Percentiles rank a stretch among this genome's conserved stretches.
phyloP scores from a whole-genome alignment of 2,797 vertebrate genomes.

The Chelmon rostratus region DNA sequence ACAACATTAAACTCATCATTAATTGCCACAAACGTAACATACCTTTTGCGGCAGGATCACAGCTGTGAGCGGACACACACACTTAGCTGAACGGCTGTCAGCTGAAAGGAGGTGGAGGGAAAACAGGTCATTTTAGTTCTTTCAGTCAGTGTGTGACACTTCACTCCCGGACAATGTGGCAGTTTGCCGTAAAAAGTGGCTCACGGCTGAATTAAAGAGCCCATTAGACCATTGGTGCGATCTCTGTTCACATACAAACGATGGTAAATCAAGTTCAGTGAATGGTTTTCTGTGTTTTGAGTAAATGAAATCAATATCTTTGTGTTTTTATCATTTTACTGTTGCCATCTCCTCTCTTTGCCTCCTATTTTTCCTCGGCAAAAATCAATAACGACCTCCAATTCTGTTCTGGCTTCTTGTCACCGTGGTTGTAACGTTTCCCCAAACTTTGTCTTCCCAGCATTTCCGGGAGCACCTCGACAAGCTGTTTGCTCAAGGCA shows the following conservation, averaged over 20 bases:
- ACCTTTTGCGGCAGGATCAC: conserved; percentile 47
- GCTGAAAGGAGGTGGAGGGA: conserved; percentile 15
- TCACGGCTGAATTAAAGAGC: conserved; percentile 22
- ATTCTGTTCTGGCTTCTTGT: conserved; percentile 14
- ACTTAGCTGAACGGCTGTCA: conserved; percentile 1
- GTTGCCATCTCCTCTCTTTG: neutral
- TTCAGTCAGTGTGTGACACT: conserved; percentile 37
- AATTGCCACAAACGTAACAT: conserved; percentile 76
- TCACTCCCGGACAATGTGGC: conserved; percentile 40
- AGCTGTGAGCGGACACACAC: conserved; percentile 32
- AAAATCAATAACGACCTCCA: neutral
- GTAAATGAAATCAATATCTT: neutral
- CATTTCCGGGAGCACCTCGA: conserved; percentile 97
- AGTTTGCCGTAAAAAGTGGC: conserved; percentile 34
- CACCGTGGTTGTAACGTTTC: conserved; percentile 1
- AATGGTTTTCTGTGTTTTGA: conserved; percentile 2
- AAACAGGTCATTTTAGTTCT: conserved; percentile 39
- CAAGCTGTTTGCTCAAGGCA: conserved; percentile 96
- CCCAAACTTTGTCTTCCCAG: conserved; percentile 76
- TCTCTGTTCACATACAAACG: conserved; percentile 14
- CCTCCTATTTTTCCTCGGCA: neutral
- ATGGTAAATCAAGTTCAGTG: conserved; percentile 20
- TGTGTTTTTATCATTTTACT: conserved; percentile 2
- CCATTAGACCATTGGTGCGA: conserved; percentile 25
- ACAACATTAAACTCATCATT: conserved; percentile 77